Base-by-base conservation (phyloP, 2,888 invertebrate genomes). In the Proisotoma minuta region DNA sequence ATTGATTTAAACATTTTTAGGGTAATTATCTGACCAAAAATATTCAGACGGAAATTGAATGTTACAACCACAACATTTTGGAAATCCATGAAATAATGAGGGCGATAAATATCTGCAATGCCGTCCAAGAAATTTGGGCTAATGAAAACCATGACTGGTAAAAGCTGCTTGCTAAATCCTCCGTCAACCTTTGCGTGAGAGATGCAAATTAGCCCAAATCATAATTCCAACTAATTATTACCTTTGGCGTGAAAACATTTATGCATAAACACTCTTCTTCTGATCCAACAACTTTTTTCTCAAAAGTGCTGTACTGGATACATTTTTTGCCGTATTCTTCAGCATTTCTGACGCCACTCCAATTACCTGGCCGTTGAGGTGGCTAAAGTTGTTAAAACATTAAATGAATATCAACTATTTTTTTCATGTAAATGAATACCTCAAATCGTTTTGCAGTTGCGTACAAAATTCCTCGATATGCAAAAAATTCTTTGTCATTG, bases 231-330 rank as follows among this genome's bases (percentile, higher is more conserved):
- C n/a, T n/a, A n/a, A n/a, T n/a, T n/a, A n/a, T 12, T 53, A 68
- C 65, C 48, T 69, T 65, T 28, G 69, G 69, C 22, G 69, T 66
- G 18, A 69, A 69, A 2, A 69, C 66, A 27, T 69, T 69, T 3
- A 69, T 53, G 12, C 52, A 49, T 20, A 60, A n/a, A 24, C 69
- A 69, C 43, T 65, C 61, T 60, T 69, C 69, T n/a, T n/a, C n/a
- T 23, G 64, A 53, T 5, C 68, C 64, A 26, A 59, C 60, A 8
- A 69, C 68, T 29, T 71, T 69, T 57, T 68, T 68, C 28, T 67
- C 66, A 34, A 64, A 66, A 2, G 61, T 60, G 24, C 69, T 69
- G 58, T 66, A 69, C 20, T 71, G 71, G n/a, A 69, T 61, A 23
- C 71, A 71, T 27, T 60, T 62, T 49, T 69, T 68, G 40, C 66